A percentile compares a stretch with the other conserved stretches of the same genome.
Evolutionary conservation across 1,140 invertebrate species (phyloP).

Genomic region (Brachionus manjavacas): DNA sequence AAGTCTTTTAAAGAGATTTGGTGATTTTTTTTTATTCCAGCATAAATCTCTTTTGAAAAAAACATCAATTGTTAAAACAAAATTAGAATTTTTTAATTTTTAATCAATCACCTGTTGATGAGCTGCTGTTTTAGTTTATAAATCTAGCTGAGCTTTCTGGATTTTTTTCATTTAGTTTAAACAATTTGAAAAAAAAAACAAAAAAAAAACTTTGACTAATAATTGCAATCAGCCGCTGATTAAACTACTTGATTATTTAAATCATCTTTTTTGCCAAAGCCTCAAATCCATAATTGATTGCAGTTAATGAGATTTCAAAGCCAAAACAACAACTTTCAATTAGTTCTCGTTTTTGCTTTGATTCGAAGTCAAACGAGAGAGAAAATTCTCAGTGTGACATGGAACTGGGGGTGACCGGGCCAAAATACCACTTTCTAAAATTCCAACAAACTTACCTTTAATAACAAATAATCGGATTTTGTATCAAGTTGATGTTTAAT

Average conservation of each 20-base stretch:
- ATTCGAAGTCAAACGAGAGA: background rate
- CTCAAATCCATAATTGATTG: background rate
- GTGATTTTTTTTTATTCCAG: too few species aligned
- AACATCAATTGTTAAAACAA: background rate
- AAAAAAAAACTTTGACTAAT: background rate
- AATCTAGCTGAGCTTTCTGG: background rate
- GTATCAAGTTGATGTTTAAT: background rate
- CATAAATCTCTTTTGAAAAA: background rate
- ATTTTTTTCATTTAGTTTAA: background rate
- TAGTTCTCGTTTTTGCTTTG: background rate
- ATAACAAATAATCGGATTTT: background rate
- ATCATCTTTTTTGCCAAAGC: background rate
- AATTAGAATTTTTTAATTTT: background rate
- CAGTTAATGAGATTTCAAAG: background rate
- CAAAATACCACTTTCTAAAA: background rate
- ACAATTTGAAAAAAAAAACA: background rate
- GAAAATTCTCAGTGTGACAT: background rate
- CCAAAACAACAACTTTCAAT: background rate
- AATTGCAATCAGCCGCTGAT: background rate
- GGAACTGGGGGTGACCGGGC: background rate
- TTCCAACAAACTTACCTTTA: background rate
- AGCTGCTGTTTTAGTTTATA: background rate
- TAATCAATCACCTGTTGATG: background rate
- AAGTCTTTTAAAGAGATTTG: too few species aligned
- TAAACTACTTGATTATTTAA: background rate